Evolutionary conservation across 2,113 vertebrate genomes (phyloP).

Genomic region (Odontesthes bonariensis): DNA sequence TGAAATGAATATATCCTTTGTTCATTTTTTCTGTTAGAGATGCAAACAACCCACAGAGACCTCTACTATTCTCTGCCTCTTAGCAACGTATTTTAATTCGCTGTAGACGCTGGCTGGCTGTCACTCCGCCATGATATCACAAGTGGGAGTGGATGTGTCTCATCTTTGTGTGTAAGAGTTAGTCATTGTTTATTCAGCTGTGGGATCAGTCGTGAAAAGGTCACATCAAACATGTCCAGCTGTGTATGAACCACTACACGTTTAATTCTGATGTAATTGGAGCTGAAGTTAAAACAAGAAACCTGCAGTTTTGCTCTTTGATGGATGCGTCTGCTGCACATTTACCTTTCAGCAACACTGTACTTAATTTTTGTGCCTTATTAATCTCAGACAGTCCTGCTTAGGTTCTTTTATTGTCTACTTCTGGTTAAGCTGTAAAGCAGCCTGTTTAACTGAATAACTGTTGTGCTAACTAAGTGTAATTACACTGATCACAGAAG

Average conservation of each 20-base stretch:
- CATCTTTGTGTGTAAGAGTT: constrained; percentile 20
- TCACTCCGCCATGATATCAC: constrained; percentile 19
- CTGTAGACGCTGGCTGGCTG: constrained; percentile 26
- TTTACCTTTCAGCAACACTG: constrained; percentile 24
- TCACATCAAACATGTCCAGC: constrained; percentile 30
- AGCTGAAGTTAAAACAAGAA: background rate
- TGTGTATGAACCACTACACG: constrained; percentile 19
- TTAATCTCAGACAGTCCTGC: constrained; percentile 28
- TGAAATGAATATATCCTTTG: background rate
- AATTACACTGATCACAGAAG: constrained; percentile 32
- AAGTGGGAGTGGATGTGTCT: constrained; percentile 50
- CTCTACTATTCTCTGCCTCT: constrained; percentile 18
- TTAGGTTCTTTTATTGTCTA: constrained; percentile 35
- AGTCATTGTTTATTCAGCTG: constrained; percentile 53
- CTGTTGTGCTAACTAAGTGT: constrained; percentile 1
- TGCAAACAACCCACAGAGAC: constrained; percentile 5
- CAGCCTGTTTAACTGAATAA: constrained; percentile 39
- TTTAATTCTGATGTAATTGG: constrained; percentile 39
- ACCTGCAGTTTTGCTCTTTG: constrained; percentile 15
- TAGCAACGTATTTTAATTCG: constrained; percentile 18
- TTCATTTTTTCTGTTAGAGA: constrained; percentile 9
- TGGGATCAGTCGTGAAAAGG: constrained; percentile 56
- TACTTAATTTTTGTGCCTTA: constrained; percentile 20
- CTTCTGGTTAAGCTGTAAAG: constrained; percentile 18
- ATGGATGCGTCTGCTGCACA: background rate